Conservation (phyloP, 2,797 vertebrate species). For the Alcedo quadribrachys region DNA sequence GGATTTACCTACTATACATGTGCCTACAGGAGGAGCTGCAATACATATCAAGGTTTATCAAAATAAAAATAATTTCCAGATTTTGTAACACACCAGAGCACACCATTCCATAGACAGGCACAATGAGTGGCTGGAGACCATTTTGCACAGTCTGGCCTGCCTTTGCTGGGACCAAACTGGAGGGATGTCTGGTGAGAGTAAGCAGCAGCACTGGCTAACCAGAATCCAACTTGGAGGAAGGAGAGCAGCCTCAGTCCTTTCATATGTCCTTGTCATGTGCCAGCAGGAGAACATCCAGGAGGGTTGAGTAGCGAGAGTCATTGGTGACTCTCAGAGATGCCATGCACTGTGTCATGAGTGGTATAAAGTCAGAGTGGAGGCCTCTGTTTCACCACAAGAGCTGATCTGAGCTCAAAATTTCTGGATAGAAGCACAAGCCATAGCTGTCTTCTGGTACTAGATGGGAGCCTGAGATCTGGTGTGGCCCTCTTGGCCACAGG, state of each 20-base stretch:
- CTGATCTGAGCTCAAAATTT: neutral
- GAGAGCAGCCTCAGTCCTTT: neutral
- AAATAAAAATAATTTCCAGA: neutral
- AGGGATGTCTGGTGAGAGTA: neutral
- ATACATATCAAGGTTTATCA: neutral
- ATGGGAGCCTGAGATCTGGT: neutral
- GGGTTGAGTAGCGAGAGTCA: rapidly evolving
- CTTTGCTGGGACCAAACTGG: neutral
- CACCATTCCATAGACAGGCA: neutral
- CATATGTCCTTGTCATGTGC: neutral
- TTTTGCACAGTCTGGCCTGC: neutral
- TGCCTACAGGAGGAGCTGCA: neutral
- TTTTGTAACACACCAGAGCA: neutral
- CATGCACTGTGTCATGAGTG: neutral
- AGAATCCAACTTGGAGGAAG: neutral
- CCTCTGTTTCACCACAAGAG: neutral
- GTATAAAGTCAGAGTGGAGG: neutral
- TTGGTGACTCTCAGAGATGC: neutral
- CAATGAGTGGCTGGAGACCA: neutral
- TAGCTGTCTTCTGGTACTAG: neutral
- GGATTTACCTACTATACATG: neutral
- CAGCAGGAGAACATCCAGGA: neutral
- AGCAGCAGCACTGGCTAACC: neutral
- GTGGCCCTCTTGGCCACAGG: neutral
- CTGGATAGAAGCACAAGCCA: neutral